These are phyloP conservation scores for Rhabdomys pumilio DNA, from an alignment of 2,797 vertebrate genomes.

Conservation along the genomic window DNA sequence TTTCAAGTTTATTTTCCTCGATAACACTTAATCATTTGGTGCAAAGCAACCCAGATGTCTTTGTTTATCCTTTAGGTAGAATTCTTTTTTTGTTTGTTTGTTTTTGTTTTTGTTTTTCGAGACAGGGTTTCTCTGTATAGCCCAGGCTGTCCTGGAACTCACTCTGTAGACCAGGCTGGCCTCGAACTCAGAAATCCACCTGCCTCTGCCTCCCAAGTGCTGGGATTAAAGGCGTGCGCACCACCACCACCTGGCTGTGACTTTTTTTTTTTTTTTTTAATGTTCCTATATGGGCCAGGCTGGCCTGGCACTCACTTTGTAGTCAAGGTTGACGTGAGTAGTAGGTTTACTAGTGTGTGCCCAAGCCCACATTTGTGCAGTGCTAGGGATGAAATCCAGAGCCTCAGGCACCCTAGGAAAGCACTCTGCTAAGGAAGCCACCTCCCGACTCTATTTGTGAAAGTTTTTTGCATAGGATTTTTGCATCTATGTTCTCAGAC, in stretches of 20 bases:
- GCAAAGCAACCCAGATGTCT: neutral
- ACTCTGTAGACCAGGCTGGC: too few species aligned
- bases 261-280: neutral
- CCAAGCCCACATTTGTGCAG: neutral
- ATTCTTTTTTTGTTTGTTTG: neutral
- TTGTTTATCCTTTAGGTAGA: slow-evolving; percentile 49
- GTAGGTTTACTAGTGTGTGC: neutral
- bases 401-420: neutral
- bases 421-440: neutral
- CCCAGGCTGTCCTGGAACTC: too few species aligned
- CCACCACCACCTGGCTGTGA: neutral
- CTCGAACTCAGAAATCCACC: too few species aligned
- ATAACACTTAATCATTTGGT: neutral
- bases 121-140: too few species aligned
- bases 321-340: neutral
- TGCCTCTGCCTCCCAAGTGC: too few species aligned
- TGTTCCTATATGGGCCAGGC: neutral
- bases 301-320: neutral
- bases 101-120: too few species aligned
- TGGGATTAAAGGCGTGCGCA: too few species aligned
- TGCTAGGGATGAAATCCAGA: neutral
- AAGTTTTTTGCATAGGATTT: slow-evolving; percentile 34
- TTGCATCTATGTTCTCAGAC: slow-evolving; percentile 49
- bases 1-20: slow-evolving; percentile 10
- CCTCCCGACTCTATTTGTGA: neutral